Evolutionary conservation across 2,797 vertebrate genomes (phyloP).

Genomic region (Acipenser ruthenus): DNA sequence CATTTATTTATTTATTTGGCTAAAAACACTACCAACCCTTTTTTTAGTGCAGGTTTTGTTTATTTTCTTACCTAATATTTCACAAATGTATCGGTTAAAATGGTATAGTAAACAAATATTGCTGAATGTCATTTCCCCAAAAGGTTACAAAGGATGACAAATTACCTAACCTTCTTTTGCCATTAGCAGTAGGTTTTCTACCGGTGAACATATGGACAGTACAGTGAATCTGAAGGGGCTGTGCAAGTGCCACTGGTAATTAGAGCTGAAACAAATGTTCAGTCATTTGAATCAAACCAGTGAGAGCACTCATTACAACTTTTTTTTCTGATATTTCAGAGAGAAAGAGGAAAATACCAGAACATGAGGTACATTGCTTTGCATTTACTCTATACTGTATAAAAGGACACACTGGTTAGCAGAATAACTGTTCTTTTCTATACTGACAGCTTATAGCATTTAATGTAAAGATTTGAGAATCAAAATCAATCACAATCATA

Average conservation of each 20-base stretch:
- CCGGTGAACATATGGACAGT: slow-evolving; percentile 36
- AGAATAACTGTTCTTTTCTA: too few relatives aligned
- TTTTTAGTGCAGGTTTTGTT: too few relatives aligned
- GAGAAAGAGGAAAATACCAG: background rate
- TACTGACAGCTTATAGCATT: too few relatives aligned
- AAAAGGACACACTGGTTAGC: too few relatives aligned
- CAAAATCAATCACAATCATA: background rate
- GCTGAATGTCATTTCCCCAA: slow-evolving; percentile 16
- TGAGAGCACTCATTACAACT: slow-evolving; percentile 29
- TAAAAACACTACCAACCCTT: too few relatives aligned
- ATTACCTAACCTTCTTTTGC: slow-evolving; percentile 42
- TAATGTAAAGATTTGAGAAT: too few relatives aligned
- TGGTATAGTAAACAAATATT: too few relatives aligned
- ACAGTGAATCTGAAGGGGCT: slow-evolving; percentile 37
- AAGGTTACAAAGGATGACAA: slow-evolving; percentile 47
- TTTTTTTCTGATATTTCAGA: background rate
- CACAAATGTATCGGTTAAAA: too few relatives aligned
- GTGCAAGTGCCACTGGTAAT: slow-evolving; percentile 57
- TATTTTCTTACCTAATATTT: too few relatives aligned
- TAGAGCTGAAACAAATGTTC: slow-evolving; percentile 64
- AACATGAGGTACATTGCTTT: background rate
- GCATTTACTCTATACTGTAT: too few relatives aligned
- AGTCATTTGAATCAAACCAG: slow-evolving; percentile 42
- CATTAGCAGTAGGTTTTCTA: slow-evolving; percentile 39
- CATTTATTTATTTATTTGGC: too few relatives aligned